Evolutionary conservation across 2,888 invertebrate genomes (phyloP).

Genomic region (Alviniconcha strummeri): DNA sequence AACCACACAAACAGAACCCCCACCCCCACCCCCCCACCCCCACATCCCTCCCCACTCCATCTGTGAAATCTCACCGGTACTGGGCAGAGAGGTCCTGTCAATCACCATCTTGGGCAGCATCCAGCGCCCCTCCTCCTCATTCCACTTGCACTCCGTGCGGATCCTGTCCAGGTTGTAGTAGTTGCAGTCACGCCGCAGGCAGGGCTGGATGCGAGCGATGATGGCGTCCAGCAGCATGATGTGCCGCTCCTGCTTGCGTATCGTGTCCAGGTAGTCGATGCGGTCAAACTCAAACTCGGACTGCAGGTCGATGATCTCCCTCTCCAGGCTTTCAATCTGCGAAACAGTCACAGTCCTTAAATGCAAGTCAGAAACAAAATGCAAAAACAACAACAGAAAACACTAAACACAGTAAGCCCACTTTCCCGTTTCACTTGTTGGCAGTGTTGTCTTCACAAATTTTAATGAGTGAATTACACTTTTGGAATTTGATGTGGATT

Average conservation of each 20-base stretch:
- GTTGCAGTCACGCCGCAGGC: slow-evolving; percentile 84
- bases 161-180: slow-evolving; percentile 84
- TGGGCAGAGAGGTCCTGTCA: slow-evolving; percentile 82
- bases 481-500: too few species aligned
- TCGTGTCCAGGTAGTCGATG: slow-evolving; percentile 88
- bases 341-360: background rate
- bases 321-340: slow-evolving; percentile 80
- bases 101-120: slow-evolving; percentile 82
- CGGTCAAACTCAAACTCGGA: slow-evolving; percentile 88
- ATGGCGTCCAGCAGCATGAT: slow-evolving; percentile 79
- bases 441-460: too few species aligned
- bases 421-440: too few species aligned
- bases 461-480: too few species aligned
- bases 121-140: slow-evolving; percentile 84
- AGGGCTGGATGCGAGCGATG: slow-evolving; percentile 78
- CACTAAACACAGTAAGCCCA: too few species aligned
- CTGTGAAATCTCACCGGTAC: slow-evolving; percentile 63
- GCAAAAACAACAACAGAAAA: too few species aligned
- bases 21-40: background rate
- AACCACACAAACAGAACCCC: too few species aligned
- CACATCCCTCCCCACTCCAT: background rate
- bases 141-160: slow-evolving; percentile 81
- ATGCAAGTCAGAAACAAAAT: too few species aligned
- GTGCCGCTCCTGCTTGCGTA: slow-evolving; percentile 83
- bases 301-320: slow-evolving; percentile 85